A percentile compares a stretch with the other conserved stretches of the same genome.
phyloP scores from a whole-genome alignment of 30 jellyfish, hydroid and myxozoan genomes.

The Hydractinia symbiolongicarpus region DNA sequence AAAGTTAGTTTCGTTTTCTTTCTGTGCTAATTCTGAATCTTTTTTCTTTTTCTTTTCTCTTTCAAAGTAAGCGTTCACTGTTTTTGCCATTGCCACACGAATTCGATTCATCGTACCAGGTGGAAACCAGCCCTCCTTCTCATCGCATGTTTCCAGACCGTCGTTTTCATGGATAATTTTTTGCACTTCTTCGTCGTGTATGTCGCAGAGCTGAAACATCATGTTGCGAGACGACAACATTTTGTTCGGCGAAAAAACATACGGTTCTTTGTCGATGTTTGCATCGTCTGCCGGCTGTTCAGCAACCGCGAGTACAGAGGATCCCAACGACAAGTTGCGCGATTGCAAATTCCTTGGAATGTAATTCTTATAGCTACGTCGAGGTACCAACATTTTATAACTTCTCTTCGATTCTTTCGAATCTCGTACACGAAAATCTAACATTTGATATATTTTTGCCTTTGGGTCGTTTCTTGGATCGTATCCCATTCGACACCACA shows the following conservation, averaged over 20 bases:
- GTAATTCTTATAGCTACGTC: constrained; percentile 26
- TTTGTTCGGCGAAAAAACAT: constrained; percentile 53
- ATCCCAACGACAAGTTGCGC: constrained; percentile 4
- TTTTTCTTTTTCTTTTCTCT: constrained; percentile 26
- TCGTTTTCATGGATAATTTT: constrained; percentile 42
- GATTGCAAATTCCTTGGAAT: constrained; percentile 37
- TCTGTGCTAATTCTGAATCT: not conserved
- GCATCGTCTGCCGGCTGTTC: constrained; percentile 19
- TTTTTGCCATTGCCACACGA: constrained; percentile 49
- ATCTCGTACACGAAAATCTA: constrained; percentile 68
- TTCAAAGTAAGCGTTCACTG: constrained; percentile 42
- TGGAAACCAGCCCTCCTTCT: constrained; percentile 72
- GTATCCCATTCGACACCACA: constrained; percentile 88
- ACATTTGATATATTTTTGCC: constrained; percentile 56
- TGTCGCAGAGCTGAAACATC: constrained; percentile 84
- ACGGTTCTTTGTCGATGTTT: constrained; percentile 23
- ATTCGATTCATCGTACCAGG: constrained; percentile 47
- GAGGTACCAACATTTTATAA: constrained; percentile 27
- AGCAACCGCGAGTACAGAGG: constrained; percentile 30
- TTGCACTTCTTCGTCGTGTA: constrained; percentile 55
- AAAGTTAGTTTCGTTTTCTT: too few species aligned
- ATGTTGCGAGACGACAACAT: constrained; percentile 60
- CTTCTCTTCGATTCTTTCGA: constrained; percentile 31
- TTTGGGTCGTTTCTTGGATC: constrained; percentile 85
- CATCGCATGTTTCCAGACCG: constrained; percentile 63